Conservation (phyloP, 2,797 vertebrate genomes). For the Premnoplex brunnescens region DNA sequence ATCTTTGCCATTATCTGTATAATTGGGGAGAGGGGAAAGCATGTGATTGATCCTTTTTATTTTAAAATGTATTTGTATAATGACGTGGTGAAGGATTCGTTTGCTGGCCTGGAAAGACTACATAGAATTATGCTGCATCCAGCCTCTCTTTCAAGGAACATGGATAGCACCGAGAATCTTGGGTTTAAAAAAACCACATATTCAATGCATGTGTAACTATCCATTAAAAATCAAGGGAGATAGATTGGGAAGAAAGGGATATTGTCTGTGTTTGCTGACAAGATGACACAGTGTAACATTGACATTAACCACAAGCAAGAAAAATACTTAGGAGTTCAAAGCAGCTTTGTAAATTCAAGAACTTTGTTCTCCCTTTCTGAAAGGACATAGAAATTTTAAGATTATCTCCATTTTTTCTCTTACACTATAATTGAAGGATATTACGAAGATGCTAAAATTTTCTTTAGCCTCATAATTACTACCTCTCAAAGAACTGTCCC, state of each 20-base stretch:
- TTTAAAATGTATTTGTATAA: background rate
- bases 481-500: background rate
- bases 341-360: background rate
- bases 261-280: background rate
- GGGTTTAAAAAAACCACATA: background rate
- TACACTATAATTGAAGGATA: background rate
- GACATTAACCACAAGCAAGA: background rate
- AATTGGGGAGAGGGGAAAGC: background rate
- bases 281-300: rapidly evolving
- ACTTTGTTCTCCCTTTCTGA: background rate
- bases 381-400: background rate
- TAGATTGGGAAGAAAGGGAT: background rate
- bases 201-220: background rate
- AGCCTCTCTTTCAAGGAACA: background rate
- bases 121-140: background rate
- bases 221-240: background rate
- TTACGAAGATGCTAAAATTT: background rate
- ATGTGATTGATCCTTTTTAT: background rate
- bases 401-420: background rate
- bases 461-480: background rate
- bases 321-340: background rate
- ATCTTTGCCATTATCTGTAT: conserved; percentile 2
- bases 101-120: background rate
- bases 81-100: background rate
- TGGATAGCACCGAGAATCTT: background rate